Conservation (phyloP, 2,888 invertebrate species). For the Drosophila recens region DNA sequence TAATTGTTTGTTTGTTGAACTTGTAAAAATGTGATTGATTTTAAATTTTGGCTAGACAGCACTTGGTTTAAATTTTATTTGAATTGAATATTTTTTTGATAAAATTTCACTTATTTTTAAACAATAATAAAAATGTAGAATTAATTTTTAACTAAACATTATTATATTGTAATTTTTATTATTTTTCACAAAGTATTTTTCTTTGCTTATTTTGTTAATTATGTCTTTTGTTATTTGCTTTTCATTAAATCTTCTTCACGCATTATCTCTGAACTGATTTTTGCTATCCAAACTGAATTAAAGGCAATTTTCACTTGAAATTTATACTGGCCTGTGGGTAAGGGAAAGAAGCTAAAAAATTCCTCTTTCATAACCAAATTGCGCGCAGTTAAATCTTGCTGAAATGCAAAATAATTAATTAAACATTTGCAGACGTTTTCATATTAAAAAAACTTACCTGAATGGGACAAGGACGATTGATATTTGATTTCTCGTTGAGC, state of each 20-base stretch:
- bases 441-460: conserved; percentile 1
- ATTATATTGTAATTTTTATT: too few relatives aligned
- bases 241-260: neutral
- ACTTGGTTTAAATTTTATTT: too few relatives aligned
- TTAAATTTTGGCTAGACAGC: too few relatives aligned
- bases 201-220: neutral
- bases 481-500: neutral
- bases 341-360: neutral
- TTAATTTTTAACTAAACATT: too few relatives aligned
- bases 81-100: too few relatives aligned
- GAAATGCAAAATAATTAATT: neutral
- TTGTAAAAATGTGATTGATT: too few relatives aligned
- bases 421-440: neutral
- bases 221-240: neutral
- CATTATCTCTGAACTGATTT: neutral
- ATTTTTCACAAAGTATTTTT: too few relatives aligned
- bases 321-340: conserved; percentile 4
- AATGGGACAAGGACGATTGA: conserved; percentile 41
- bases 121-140: too few relatives aligned
- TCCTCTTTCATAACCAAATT: conserved; percentile 5
- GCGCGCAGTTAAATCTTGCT: conserved; percentile 10
- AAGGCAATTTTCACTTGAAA: neutral
- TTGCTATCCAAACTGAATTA: conserved; percentile 3
- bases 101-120: too few relatives aligned
- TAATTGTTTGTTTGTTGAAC: too few relatives aligned